Conservation (phyloP, 2,888 invertebrate species). For the Nemoura dubitans region DNA sequence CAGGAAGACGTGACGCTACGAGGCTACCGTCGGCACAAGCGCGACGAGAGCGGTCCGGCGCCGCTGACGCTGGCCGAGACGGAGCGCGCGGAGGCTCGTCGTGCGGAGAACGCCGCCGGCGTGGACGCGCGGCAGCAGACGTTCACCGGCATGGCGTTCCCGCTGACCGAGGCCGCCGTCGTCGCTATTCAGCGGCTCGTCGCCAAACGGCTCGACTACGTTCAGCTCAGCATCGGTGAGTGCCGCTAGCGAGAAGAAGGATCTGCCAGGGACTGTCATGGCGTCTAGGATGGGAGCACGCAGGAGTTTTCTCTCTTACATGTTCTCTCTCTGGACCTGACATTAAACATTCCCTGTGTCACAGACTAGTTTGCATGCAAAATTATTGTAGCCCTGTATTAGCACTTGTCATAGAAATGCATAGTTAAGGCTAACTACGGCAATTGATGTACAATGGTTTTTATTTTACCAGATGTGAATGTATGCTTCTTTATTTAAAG, state of each 20-base stretch:
- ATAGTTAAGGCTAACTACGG: no score
- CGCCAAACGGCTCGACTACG: slow-evolving; percentile 81
- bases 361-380: no score
- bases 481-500: no score
- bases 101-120: slow-evolving; percentile 77
- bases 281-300: no score
- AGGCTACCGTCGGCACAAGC: slow-evolving; percentile 83
- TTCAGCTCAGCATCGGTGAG: slow-evolving; percentile 86
- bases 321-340: no score
- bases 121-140: slow-evolving; percentile 89
- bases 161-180: slow-evolving; percentile 82
- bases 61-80: slow-evolving; percentile 90
- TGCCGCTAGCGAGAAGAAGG: slow-evolving; percentile 35
- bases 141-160: slow-evolving; percentile 88
- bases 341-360: no score
- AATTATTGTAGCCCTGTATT: no score
- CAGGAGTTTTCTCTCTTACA: no score
- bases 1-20: slow-evolving; percentile 83
- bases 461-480: no score
- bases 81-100: slow-evolving; percentile 80
- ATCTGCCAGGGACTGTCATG: no score
- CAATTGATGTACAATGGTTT: no score
- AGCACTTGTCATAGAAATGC: no score
- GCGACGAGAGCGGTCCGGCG: slow-evolving; percentile 82
- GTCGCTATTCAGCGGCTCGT: slow-evolving; percentile 79